Evolutionary conservation across 2,113 vertebrate species (phyloP), one percentile per base, ranked within the genome.

Genomic region (Ariopsis seemanni): DNA sequence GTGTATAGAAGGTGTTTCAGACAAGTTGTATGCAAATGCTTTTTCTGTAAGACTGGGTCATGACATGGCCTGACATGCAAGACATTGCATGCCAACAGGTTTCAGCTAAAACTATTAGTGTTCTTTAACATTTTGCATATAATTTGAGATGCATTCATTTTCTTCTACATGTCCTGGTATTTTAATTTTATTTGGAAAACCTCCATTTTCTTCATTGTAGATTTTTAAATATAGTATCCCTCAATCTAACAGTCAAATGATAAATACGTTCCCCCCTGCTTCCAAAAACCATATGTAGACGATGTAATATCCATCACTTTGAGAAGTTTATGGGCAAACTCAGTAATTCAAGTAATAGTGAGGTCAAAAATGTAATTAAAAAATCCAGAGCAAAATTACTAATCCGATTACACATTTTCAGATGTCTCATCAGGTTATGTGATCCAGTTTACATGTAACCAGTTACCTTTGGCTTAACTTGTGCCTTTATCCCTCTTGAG

Each of bases 401-500:
- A 50, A 50, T 52, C 74, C 50, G 18, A 48, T 20, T 20, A 14
- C 48, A n/a, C 48, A 14, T 25, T n/a, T 75, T 77, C 22, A 10
- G 30, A 72, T 1, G 4, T 72, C 15, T 48, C 71, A 52, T 52
- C 72, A 14, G 72, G 42, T 52, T 81, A 11, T 42, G 20, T 14
- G 22, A 11, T 42, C 55, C 12, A 81, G 79, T 48, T 52, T 69
- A n/a, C 50, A 34, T 62, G 82, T 58, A 53, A 58, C 18, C 3
- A 10, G 79, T 82, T 55, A 60, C 12, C 53, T 42, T 82, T 88
- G 71, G 53, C 15, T 74, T 78, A 85, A 78, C 74, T 65, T 78
- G 69, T 82, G 17, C 55, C 60, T 72, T 72, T 72, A 80, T 83
- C 62, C n/a, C n/a, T 77, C 62, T 83, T 88, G 78, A 89, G 80